Percentiles rank a stretch among this genome's conserved stretches.
Evolutionary conservation across 1,140 invertebrate species (phyloP).

Genomic region (Phenacoccus solenopsis): DNA sequence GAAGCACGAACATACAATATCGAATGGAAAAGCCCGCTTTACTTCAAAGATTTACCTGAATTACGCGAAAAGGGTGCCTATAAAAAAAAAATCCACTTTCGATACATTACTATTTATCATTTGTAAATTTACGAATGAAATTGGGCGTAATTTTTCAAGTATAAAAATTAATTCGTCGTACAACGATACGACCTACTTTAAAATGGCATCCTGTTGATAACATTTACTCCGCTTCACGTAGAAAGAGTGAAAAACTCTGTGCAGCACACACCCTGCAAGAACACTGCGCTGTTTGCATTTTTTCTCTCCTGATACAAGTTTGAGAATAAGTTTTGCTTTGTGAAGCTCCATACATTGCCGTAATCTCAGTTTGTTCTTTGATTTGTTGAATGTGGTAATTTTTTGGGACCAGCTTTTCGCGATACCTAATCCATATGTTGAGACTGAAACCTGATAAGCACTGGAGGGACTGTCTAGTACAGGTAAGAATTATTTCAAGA

Average conservation of each 20-base stretch:
- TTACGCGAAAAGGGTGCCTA: neutral
- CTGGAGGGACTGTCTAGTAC: too few species aligned
- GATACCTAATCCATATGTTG: too few species aligned
- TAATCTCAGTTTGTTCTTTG: too few species aligned
- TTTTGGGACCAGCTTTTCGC: too few species aligned
- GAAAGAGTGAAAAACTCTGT: neutral
- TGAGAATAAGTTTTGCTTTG: neutral
- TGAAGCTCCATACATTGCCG: neutral
- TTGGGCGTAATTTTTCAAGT: neutral
- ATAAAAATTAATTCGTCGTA: neutral
- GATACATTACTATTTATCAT: neutral
- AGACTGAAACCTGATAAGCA: too few species aligned
- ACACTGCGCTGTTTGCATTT: neutral
- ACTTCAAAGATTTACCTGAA: too few species aligned
- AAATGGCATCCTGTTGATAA: constrained; percentile 10
- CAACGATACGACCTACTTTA: constrained; percentile 3
- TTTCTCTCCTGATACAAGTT: neutral
- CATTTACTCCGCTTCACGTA: neutral
- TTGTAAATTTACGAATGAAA: neutral
- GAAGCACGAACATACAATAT: neutral
- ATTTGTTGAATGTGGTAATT: too few species aligned
- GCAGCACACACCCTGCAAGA: constrained; percentile 1
- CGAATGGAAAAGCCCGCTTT: neutral
- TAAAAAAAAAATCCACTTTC: too few species aligned
- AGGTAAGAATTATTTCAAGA: too few species aligned